A percentile compares a stretch with the other conserved stretches of the same genome.
Conservation (phyloP, 2,797 vertebrate genomes). For the Amphiprion clarkii region DNA sequence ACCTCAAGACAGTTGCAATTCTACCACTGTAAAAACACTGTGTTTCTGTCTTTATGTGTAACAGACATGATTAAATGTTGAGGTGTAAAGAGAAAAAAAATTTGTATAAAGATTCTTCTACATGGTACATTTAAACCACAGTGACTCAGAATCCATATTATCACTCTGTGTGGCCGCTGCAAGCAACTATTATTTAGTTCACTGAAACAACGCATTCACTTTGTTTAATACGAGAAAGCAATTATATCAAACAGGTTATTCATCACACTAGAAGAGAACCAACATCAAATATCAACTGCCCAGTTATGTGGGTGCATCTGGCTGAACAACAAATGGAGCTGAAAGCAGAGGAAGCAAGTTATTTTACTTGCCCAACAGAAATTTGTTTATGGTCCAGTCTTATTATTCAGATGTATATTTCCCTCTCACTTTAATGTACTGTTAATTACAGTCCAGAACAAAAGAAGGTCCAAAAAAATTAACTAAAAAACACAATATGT, state of each 20-base stretch:
- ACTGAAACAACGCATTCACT: not conserved
- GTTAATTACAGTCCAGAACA: not conserved
- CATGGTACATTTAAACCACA: not conserved
- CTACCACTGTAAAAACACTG: not conserved
- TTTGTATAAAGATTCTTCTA: not conserved
- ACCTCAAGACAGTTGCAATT: not conserved
- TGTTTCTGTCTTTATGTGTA: not conserved
- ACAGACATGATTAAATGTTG: not conserved
- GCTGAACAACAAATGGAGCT: slow-evolving; percentile 2
- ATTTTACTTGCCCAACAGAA: slow-evolving; percentile 10
- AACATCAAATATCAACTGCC: slow-evolving; percentile 13
- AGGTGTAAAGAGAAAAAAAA: not conserved
- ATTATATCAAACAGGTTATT: not conserved
- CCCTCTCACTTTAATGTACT: not conserved
- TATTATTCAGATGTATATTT: not conserved
- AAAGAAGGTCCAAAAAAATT: not conserved
- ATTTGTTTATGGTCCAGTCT: slow-evolving; percentile 2
- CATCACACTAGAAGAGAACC: not conserved
- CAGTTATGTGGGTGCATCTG: slow-evolving; percentile 11
- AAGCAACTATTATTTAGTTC: not conserved
- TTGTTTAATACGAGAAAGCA: slow-evolving; percentile 7
- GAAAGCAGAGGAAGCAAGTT: not conserved
- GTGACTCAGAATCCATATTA: not conserved
- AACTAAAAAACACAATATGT: not conserved
- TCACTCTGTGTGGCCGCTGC: not conserved